phyloP scores from a whole-genome alignment of 2,888 invertebrate species.

The Cactoblastis cactorum region DNA sequence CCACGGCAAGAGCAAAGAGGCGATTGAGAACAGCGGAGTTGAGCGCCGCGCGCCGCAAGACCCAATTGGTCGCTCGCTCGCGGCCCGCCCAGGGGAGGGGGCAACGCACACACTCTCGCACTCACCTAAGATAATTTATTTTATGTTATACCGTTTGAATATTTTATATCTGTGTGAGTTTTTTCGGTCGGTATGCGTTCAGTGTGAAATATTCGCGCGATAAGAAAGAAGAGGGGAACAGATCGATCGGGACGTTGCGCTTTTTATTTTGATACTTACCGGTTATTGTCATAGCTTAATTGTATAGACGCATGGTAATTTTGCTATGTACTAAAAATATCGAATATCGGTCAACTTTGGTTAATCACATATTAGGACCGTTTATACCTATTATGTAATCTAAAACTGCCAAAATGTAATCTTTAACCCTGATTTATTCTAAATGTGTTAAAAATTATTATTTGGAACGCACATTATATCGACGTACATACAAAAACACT shows the following conservation, averaged over 20 bases:
- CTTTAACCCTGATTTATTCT: too few species aligned
- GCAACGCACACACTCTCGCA: constrained; percentile 66
- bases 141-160: constrained; percentile 80
- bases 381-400: too few species aligned
- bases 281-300: constrained; percentile 59
- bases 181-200: constrained; percentile 77
- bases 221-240: constrained; percentile 78
- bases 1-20: constrained; percentile 40
- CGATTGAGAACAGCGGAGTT: constrained; percentile 61
- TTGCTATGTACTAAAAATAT: constrained; percentile 4
- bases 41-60: constrained; percentile 74
- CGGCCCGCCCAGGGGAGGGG: constrained; percentile 74
- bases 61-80: constrained; percentile 72
- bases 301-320: constrained; percentile 28
- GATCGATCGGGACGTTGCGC: constrained; percentile 76
- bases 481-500: too few species aligned
- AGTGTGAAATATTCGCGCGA: constrained; percentile 79
- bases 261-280: constrained; percentile 66
- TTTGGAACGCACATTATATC: too few species aligned
- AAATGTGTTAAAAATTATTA: too few species aligned
- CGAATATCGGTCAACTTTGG: too few species aligned
- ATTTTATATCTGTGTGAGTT: constrained; percentile 80
- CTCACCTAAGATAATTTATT: constrained; percentile 79
- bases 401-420: too few species aligned
- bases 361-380: too few species aligned